Conservation (phyloP, 2,888 invertebrate species). For the Epirrita christyi region DNA sequence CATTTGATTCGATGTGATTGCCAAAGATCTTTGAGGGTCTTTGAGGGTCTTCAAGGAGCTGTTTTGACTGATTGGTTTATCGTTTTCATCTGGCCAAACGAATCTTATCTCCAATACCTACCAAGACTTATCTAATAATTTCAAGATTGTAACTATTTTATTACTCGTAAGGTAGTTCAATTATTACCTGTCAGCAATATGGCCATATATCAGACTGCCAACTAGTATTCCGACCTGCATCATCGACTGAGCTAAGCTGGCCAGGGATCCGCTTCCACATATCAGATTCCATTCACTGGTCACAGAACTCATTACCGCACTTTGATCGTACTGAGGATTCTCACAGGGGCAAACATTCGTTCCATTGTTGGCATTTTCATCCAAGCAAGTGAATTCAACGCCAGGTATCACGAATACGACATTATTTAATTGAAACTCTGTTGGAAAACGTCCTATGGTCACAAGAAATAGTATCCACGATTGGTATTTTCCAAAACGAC, state of each 20-base stretch:
- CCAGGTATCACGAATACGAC: constrained; percentile 84
- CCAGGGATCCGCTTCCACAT: constrained; percentile 80
- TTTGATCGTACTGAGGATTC: constrained; percentile 81
- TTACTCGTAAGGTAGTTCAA: neutral
- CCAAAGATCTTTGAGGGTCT: too few relatives aligned
- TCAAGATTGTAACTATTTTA: neutral
- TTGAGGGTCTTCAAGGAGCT: too few relatives aligned
- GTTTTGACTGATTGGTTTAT: neutral
- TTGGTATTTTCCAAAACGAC: constrained; percentile 83
- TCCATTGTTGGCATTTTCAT: constrained; percentile 57
- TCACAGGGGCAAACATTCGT: constrained; percentile 73
- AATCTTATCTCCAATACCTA: neutral
- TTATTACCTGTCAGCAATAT: constrained; percentile 76
- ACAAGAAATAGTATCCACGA: constrained; percentile 77
- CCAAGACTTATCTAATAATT: neutral
- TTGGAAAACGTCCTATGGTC: constrained; percentile 80
- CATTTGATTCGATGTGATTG: too few relatives aligned
- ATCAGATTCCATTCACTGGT: constrained; percentile 86
- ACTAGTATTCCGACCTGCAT: constrained; percentile 83
- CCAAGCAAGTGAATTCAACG: constrained; percentile 76
- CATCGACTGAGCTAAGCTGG: constrained; percentile 83
- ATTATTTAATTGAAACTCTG: constrained; percentile 83
- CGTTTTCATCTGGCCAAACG: neutral
- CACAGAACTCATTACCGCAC: constrained; percentile 81
- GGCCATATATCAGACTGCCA: constrained; percentile 83